Evolutionary conservation across 2,888 invertebrate species (phyloP).

Genomic region (Microchrysa polita): DNA sequence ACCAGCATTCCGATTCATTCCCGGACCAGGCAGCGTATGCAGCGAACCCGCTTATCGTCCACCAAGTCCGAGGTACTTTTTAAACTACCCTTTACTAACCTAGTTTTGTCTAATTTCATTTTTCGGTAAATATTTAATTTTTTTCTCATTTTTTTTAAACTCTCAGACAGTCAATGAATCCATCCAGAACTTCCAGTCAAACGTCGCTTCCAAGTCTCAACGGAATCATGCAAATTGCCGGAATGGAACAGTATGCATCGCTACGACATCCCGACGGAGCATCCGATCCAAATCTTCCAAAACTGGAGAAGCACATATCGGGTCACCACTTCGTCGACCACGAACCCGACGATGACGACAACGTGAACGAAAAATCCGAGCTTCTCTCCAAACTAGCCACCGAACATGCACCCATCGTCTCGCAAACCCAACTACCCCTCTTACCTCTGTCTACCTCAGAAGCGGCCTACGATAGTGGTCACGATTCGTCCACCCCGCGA

Average conservation of each 20-base stretch:
- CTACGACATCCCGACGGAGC: constrained; percentile 91
- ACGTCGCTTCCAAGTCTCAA: constrained; percentile 69
- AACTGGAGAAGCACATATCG: constrained; percentile 52
- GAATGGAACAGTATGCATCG: constrained; percentile 72
- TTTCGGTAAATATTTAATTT: constrained; percentile 24
- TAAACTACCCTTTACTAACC: constrained; percentile 44
- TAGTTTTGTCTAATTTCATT: too few relatives aligned
- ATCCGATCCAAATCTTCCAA: constrained; percentile 84
- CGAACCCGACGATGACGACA: constrained; percentile 61
- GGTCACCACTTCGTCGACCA: constrained; percentile 50
- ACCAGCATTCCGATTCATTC: constrained; percentile 63
- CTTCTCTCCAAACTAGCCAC: constrained; percentile 55
- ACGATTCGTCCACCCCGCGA: constrained; percentile 83
- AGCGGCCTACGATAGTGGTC: constrained; percentile 85
- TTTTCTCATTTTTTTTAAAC: constrained; percentile 37
- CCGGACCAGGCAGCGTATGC: constrained; percentile 82
- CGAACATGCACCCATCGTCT: constrained; percentile 55
- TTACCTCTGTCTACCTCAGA: constrained; percentile 68
- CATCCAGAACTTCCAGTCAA: constrained; percentile 63
- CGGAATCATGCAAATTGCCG: constrained; percentile 72
- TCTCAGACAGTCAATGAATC: constrained; percentile 56
- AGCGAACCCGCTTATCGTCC: constrained; percentile 83
- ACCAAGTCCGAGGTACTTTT: constrained; percentile 64
- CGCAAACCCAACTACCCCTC: constrained; percentile 62
- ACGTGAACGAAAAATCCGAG: constrained; percentile 59